phyloP scores from a whole-genome alignment of 2,797 vertebrate genomes.

The Glyptemys insculpta region DNA sequence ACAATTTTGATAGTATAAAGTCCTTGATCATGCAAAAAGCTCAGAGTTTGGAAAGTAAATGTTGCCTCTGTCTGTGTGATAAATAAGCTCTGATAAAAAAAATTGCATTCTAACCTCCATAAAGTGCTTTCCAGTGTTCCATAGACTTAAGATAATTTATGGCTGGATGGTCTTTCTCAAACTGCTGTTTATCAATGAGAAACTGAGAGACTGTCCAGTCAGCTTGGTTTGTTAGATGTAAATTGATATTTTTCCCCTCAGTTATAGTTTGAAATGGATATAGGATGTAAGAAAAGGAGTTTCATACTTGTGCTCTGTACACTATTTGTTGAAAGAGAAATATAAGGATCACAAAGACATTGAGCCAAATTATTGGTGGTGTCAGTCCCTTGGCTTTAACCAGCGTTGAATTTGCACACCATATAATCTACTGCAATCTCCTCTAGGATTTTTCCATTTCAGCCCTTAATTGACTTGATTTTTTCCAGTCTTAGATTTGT shows the following conservation, averaged over 20 bases:
- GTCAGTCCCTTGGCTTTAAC: background rate
- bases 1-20: background rate
- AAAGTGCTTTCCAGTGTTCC: background rate
- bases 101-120: background rate
- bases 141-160: slow-evolving; percentile 25
- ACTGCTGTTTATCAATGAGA: background rate
- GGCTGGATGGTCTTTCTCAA: background rate
- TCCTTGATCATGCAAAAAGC: background rate
- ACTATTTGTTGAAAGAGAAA: background rate
- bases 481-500: slow-evolving; percentile 6
- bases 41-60: background rate
- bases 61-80: background rate
- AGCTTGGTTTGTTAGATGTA: background rate
- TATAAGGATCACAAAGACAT: background rate
- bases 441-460: slow-evolving; percentile 1
- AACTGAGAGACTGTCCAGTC: background rate
- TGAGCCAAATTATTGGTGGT: background rate
- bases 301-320: background rate
- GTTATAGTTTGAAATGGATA: background rate
- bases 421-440: background rate
- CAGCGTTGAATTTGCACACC: background rate
- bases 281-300: background rate
- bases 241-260: background rate
- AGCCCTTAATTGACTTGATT: background rate
- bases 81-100: background rate